Conservation (phyloP, 2,888 invertebrate genomes). For the Hermaeophaga mercurialis region DNA sequence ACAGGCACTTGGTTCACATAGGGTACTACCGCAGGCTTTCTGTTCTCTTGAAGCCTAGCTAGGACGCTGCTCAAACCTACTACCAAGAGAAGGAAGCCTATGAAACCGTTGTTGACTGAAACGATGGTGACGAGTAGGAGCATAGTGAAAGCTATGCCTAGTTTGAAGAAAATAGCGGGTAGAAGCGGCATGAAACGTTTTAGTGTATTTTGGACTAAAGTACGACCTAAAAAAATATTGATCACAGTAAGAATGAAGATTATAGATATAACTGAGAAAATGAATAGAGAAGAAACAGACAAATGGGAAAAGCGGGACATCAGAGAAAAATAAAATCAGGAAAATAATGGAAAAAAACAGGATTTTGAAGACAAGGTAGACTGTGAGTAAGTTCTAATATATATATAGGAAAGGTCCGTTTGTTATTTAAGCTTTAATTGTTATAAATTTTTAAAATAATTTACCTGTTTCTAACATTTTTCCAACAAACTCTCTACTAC, state of each 20-base stretch:
- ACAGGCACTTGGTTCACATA: slow-evolving; percentile 35
- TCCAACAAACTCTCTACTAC: slow-evolving; percentile 29
- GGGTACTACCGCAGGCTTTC: slow-evolving; percentile 37
- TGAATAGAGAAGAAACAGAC: too few species aligned
- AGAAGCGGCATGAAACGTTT: slow-evolving; percentile 73
- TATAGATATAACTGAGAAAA: too few species aligned
- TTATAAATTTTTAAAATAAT: not conserved
- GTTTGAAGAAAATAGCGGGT: slow-evolving; percentile 75
- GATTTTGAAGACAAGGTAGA: too few species aligned
- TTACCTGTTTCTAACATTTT: slow-evolving; percentile 40
- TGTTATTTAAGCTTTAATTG: too few species aligned
- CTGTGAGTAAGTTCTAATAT: too few species aligned
- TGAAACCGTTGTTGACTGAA: slow-evolving; percentile 76
- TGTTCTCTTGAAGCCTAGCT: slow-evolving; percentile 51
- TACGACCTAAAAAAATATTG: slow-evolving; percentile 61
- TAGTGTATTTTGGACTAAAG: slow-evolving; percentile 73
- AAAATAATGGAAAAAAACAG: too few species aligned
- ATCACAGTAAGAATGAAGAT: not conserved
- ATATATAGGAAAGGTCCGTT: too few species aligned
- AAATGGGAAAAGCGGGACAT: too few species aligned
- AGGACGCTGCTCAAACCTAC: slow-evolving; percentile 55
- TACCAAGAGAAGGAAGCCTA: slow-evolving; percentile 65
- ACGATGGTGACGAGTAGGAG: slow-evolving; percentile 70
- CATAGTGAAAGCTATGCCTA: slow-evolving; percentile 76
- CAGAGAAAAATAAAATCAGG: too few species aligned